Base-by-base conservation (phyloP, 2,888 invertebrate genomes). In the Norana najaformis region DNA sequence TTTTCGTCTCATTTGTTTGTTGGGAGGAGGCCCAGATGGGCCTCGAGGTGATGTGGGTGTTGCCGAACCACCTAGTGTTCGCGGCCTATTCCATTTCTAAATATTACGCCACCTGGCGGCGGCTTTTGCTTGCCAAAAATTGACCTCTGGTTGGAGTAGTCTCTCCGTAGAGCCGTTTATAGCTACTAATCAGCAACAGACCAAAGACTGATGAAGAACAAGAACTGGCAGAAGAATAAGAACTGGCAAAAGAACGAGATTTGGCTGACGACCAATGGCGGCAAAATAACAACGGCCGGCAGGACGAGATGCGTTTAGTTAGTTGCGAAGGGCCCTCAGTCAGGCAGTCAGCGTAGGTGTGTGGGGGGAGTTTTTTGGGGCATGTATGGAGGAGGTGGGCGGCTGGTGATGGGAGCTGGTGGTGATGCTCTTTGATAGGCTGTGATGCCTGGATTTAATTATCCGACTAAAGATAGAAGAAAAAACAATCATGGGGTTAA, bases 91-190 rank as follows among this genome's bases (percentile, higher is more conserved):
- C 30, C n/a, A 69, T 69, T 69, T 69, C 69, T 69, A 69, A 69
- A 69, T 69, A 69, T 69, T 69, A n/a, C 69, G 69, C 69, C 69
- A 69, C 69, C 69, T 69, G 69, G 69, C n/a, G 69, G 69, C n/a
- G 69, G 69, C 69, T 13, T 69, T n/a, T 69, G 69, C 69, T n/a
- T 69, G 30, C 69, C 69, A n/a, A 30, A 30, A n/a, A 69, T 69
- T 69, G 69, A 30, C n/a, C 69, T 47, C 8, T 69, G 69, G 30
- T 69, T 69, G 69, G 69, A n/a, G n/a, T n/a, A 69, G n/a, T 69
- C 30, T 69, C 69, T 69, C 69, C 69, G 69, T n/a, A 69, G 69
- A 69, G 30, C 69, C 69, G 69, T 69, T 69, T 69, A 69, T 69
- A 69, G 69, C n/a, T 69, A 69, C 69, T 69, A 69, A 69, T 69